Percentiles rank a stretch among this genome's conserved stretches.
These are phyloP conservation scores for Crypturellus undulatus DNA, from an alignment of 2,113 vertebrate species.

Conservation along the genomic window DNA sequence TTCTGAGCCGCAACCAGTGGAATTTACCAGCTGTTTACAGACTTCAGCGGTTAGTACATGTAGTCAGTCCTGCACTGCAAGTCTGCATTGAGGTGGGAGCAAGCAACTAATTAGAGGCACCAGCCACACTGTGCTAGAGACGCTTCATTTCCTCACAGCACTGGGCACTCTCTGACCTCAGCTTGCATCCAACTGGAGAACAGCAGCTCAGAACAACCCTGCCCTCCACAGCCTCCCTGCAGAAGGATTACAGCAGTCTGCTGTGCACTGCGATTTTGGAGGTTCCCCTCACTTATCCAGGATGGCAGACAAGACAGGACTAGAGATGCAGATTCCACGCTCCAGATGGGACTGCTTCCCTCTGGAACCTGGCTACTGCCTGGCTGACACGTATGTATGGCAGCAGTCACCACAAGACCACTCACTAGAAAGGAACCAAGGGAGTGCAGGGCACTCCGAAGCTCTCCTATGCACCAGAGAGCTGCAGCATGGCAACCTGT, in stretches of 20 bases:
- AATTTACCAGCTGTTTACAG: background rate
- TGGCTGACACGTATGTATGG: fast-evolving
- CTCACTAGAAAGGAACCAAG: background rate
- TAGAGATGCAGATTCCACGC: too few relatives aligned
- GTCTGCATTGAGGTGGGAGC: background rate
- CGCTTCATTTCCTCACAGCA: too few relatives aligned
- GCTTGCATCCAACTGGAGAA: background rate
- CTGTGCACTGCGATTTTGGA: too few relatives aligned
- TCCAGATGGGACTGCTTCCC: background rate
- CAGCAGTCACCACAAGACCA: background rate
- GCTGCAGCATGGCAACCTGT: background rate
- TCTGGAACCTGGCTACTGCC: background rate
- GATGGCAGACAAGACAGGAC: too few relatives aligned
- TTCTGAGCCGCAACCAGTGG: background rate
- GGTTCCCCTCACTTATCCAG: too few relatives aligned
- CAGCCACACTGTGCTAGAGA: background rate
- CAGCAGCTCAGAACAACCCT: too few relatives aligned
- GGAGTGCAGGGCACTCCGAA: background rate
- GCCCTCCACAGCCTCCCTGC: background rate
- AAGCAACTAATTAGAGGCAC: background rate
- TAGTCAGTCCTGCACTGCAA: background rate
- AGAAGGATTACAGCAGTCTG: background rate
- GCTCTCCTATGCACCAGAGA: background rate
- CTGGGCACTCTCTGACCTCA: background rate
- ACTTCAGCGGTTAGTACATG: background rate